Evolutionary conservation across 2,888 invertebrate species (phyloP).

Genomic region (Lamellibrachia satsuma): DNA sequence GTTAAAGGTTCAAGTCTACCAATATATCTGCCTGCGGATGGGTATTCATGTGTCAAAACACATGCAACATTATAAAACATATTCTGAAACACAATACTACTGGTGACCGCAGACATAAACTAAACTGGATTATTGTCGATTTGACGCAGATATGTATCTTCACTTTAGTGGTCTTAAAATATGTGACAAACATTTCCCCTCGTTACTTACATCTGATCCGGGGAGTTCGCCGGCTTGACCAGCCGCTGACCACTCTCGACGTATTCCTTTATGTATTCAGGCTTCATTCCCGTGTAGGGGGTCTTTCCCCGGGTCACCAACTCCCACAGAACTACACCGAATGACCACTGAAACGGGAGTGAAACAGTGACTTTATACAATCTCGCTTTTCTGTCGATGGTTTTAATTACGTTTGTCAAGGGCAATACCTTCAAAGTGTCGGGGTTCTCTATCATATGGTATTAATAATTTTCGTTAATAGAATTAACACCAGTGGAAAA

Average conservation of each 20-base stretch:
- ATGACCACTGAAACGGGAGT: background rate
- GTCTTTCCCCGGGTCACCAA: background rate
- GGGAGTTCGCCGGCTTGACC: background rate
- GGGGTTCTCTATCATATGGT: background rate
- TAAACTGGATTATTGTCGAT: too few relatives aligned
- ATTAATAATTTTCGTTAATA: background rate
- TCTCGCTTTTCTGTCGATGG: background rate
- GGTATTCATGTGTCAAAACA: too few relatives aligned
- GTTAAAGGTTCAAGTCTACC: too few relatives aligned
- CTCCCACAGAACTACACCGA: background rate
- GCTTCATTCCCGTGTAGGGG: background rate
- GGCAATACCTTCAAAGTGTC: background rate
- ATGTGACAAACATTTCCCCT: background rate
- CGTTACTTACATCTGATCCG: background rate
- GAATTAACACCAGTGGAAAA: background rate
- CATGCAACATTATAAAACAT: background rate
- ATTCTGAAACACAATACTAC: background rate
- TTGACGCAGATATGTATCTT: too few relatives aligned
- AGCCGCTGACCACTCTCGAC: background rate
- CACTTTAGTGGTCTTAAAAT: background rate
- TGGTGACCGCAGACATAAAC: background rate
- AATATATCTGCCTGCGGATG: too few relatives aligned
- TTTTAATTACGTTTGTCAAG: background rate
- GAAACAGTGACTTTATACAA: background rate
- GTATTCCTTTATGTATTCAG: background rate